A percentile compares a stretch with the other conserved stretches of the same genome.
These are phyloP conservation scores for Orthosia incerta DNA, from an alignment of 2,888 invertebrate genomes.

Conservation along the genomic window DNA sequence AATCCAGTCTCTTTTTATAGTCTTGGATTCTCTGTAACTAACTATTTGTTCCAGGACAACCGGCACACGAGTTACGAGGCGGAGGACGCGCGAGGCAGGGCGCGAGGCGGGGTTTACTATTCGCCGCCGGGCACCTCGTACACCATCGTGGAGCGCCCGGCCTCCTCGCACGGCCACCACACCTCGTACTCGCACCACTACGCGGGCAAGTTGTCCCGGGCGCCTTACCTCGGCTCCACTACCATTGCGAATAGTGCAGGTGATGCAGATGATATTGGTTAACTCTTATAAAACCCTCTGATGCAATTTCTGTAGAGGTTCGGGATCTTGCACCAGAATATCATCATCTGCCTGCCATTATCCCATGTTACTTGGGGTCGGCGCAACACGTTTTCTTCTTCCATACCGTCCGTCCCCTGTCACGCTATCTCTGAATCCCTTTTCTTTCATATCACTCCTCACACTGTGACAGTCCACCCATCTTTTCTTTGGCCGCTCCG, in stretches of 20 bases:
- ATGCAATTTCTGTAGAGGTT: neutral
- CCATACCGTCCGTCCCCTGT: too few species aligned
- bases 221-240: conserved; percentile 94
- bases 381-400: too few species aligned
- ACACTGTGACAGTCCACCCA: too few species aligned
- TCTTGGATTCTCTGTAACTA: conserved; percentile 66
- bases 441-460: too few species aligned
- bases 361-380: too few species aligned
- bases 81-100: conserved; percentile 88
- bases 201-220: conserved; percentile 86
- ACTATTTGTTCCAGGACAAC: conserved; percentile 87
- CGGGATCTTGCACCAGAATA: too few species aligned
- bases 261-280: conserved; percentile 52
- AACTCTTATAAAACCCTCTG: neutral
- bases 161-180: conserved; percentile 93
- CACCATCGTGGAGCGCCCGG: conserved; percentile 96
- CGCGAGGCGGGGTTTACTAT: conserved; percentile 94
- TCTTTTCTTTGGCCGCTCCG: too few species aligned
- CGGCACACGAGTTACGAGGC: conserved; percentile 89
- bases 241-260: conserved; percentile 90
- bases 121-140: conserved; percentile 97
- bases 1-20: neutral
- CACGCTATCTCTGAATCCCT: too few species aligned
- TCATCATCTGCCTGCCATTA: too few species aligned
- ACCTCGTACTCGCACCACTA: conserved; percentile 91